Evolutionary conservation across 2,888 invertebrate genomes (phyloP), one percentile per base, ranked within the genome.

Genomic region (Ceramica pisi): DNA sequence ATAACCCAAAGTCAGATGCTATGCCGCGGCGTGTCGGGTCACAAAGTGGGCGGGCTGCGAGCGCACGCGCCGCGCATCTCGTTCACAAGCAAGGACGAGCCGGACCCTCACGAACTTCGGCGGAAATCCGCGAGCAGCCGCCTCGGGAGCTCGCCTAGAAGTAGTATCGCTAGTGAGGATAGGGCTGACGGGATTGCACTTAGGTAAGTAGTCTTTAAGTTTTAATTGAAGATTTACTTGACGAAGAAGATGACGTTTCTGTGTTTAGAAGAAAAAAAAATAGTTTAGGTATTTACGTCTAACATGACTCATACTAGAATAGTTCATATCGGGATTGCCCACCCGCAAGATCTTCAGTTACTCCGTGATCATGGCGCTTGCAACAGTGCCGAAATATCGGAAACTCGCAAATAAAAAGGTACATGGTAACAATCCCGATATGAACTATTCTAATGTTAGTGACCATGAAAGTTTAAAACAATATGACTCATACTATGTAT

Each of bases 171-270:
- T 0, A 94, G 95, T 50, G 95, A 95, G 19, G 96, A 96, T 14
- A 85, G 94, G 66, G 82, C 88, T 12, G 96, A 97, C 90, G 97
- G 97, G 19, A 92, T 97, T 19, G 95, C 97, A 26, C 94, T 97
- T 38, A 97, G 97, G 97, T 97, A 91, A 88, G 90, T 81, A 26
- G 53, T 35, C 55, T 35, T 8, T 56, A 14, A 38, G 7, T 48
- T 69, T 48, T 53, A 31, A 9, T 9, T 26, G 21, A 21, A 8
- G 9, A 21, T 48, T 21, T 19, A 31, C 19, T 26, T 19, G 16
- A 19, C 19, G 0, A 19, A 31, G 8, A 51, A 51, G 19, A 8
- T 31, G 9, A 31, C 1, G 26, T 9, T 31, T 19, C 4, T 19
- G 26, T 16, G 16, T 0, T 26, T 8, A 26, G 26, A 26, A 26